Conservation (phyloP, 1,140 invertebrate genomes). For the Paramacrobiotus metropolitanus region DNA sequence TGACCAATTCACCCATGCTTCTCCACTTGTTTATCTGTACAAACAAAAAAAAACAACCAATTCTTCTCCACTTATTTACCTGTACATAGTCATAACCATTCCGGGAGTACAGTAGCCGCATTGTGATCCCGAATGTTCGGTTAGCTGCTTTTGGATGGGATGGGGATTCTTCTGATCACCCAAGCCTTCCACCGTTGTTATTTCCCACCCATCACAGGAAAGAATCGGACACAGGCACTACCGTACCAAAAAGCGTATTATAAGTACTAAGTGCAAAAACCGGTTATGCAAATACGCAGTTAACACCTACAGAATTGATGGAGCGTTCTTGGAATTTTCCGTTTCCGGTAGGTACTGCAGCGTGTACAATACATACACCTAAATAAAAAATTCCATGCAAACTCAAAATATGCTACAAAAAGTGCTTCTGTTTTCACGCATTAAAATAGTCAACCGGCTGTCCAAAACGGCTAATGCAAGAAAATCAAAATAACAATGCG, state of each 20-base stretch:
- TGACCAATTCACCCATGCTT: slow-evolving; percentile 19
- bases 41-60: neutral
- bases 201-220: slow-evolving; percentile 42
- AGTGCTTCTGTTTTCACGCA: too few relatives aligned
- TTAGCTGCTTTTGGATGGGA: neutral
- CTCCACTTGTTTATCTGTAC: slow-evolving; percentile 14
- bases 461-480: too few relatives aligned
- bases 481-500: too few relatives aligned
- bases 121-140: slow-evolving; percentile 18
- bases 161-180: too few relatives aligned
- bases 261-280: neutral
- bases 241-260: slow-evolving; percentile 9
- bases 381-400: too few relatives aligned
- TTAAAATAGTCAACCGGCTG: too few relatives aligned
- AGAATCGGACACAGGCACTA: slow-evolving; percentile 46
- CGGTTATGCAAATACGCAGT: neutral
- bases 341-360: slow-evolving; percentile 25
- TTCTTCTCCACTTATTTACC: neutral
- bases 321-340: slow-evolving; percentile 30
- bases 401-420: too few relatives aligned
- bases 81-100: slow-evolving; percentile 23
- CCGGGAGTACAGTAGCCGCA: slow-evolving; percentile 26
- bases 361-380: too few relatives aligned
- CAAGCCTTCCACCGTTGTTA: slow-evolving; percentile 51
- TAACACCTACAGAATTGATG: slow-evolving; percentile 34